phyloP scores from a whole-genome alignment of 2,888 invertebrate genomes.

The Tenodera sinensis region DNA sequence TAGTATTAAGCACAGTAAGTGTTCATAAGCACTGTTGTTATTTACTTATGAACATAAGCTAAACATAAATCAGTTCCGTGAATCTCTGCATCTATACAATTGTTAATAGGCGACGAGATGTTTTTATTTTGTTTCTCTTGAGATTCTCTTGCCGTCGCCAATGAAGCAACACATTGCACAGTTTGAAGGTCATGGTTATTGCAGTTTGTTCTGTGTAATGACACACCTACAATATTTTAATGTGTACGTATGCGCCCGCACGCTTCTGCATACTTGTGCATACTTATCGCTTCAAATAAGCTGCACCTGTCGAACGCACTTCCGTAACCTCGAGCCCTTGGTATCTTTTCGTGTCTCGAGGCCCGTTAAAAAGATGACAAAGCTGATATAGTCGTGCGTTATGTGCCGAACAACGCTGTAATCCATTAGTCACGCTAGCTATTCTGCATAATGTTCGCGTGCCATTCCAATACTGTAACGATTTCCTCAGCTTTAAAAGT shows the following conservation, averaged over 20 bases:
- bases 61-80: too few species aligned
- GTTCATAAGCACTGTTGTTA: too few species aligned
- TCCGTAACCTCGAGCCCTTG: not conserved
- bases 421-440: slow-evolving; percentile 3
- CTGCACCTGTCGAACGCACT: not conserved
- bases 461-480: not conserved
- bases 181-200: not conserved
- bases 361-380: not conserved
- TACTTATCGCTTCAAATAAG: not conserved
- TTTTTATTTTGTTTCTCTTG: too few species aligned
- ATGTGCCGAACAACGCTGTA: not conserved
- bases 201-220: not conserved
- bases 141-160: too few species aligned
- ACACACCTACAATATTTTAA: not conserved
- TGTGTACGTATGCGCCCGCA: not conserved
- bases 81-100: too few species aligned
- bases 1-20: too few species aligned
- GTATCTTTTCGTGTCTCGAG: not conserved
- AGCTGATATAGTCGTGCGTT: not conserved
- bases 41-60: too few species aligned
- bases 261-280: not conserved
- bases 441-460: slow-evolving; percentile 8
- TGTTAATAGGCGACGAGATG: too few species aligned
- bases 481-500: too few species aligned
- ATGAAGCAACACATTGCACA: not conserved